Base-by-base conservation (phyloP, 2,888 invertebrate species). In the Campaea margaritaria region DNA sequence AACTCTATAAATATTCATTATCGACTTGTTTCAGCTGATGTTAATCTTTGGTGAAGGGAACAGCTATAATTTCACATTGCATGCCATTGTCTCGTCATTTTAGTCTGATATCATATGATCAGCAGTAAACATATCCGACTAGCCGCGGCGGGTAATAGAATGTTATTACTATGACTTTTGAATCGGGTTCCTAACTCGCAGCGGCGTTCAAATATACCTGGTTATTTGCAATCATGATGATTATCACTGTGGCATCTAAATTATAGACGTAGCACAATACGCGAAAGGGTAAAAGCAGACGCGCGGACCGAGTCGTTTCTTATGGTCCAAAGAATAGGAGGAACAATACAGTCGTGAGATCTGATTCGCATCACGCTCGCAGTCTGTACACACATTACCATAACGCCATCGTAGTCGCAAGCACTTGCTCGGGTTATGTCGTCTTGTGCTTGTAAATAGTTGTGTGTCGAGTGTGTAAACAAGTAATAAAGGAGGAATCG, bases 261-360 rank as follows among this genome's bases (percentile, higher is more conserved):
- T 82, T 77, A 76, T 75, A 69, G 67, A 60, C 61, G 47, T 41
- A 56, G 75, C 76, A 78, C 81, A 76, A 75, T 75, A 75, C 78
- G 79, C 79, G 84, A 84, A 83, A 88, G 81, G 83, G 88, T 88
- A 87, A 87, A 87, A 88, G 87, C 80, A 78, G 82, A 78, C 78
- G 78, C 76, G 78, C 79, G 70, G 78, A 78, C 78, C 76, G 79
- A 78, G 70, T 78, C 79, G 78, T 85, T 83, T 86, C 84, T 86
- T 85, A 80, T 83, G 78, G 75, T 70, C 74, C 76, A 72, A 75
- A 79, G 82, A 86, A 86, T 81, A 80, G 69, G 73, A 79, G 80
- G 86, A 83, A 91, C 90, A 91, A 89, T 88, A 80, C 86, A 80
- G 73, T 84, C 89, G 89, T 90, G 90, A 87, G 89, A 91, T 83